Evolutionary conservation across 2,888 invertebrate species (phyloP), one percentile per base, ranked within the genome.

Genomic region (Sphaeridia pumilis): DNA sequence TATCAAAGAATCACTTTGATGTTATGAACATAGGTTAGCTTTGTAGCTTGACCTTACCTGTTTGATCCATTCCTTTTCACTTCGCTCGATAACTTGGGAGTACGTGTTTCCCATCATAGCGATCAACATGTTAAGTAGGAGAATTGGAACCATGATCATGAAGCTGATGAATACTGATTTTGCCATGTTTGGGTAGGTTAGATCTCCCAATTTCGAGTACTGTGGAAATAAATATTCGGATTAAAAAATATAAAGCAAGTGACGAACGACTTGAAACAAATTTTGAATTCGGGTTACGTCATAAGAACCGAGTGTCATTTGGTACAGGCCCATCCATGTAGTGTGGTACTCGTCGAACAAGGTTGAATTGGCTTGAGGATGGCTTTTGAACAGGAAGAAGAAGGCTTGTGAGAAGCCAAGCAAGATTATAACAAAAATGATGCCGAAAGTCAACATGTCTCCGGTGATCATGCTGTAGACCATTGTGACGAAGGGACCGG

Each of bases 31-130:
- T n/a, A n/a, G n/a, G n/a, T n/a, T 20, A 57, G n/a, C n/a, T n/a
- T n/a, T n/a, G n/a, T n/a, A n/a, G n/a, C n/a, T n/a, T n/a, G n/a
- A n/a, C n/a, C 56, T 54, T 67, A 82, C 87, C 78, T 92, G 92
- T 70, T 93, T 92, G 70, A 94, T 86, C 88, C 92, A 98, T 70
- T 98, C 97, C 72, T 97, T 97, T 72, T 97, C 97, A 31, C 95
- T 95, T 69, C 94, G 92, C 69, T 92, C 89, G 65, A 95, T 98
- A 55, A 98, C 93, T 66, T 89, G 88, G 0, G 93, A 90, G 70
- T 98, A 98, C 0, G 98, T 98, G 72, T 97, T 97, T 31, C 97
- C 97, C 97, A 98, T 98, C 97, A 97, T 98, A 59, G 98, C 98
- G 61, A 98, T 98, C 71, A 98, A 78, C 84, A 86, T 97, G 80